Evolutionary conservation across 2,797 vertebrate species (phyloP).

Genomic region (Sphenodon punctatus): DNA sequence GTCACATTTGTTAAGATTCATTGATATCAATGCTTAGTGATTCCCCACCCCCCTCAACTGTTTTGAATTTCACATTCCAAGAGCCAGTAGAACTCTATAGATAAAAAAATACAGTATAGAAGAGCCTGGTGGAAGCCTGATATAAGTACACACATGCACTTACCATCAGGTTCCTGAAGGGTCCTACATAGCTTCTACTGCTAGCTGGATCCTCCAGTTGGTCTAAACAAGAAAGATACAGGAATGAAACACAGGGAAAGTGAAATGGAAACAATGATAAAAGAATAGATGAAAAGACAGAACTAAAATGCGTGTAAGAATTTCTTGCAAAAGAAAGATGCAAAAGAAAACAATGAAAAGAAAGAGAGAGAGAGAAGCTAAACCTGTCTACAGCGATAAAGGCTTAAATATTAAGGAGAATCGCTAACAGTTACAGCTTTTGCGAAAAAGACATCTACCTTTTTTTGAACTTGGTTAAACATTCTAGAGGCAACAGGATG

Average conservation of each 20-base stretch:
- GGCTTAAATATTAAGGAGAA: too few species aligned
- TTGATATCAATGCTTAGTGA: neutral
- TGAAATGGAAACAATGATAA: slow-evolving; percentile 72
- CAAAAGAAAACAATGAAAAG: slow-evolving; percentile 37
- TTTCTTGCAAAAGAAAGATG: slow-evolving; percentile 36
- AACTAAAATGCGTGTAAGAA: slow-evolving; percentile 8
- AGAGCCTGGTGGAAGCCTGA: slow-evolving; percentile 68
- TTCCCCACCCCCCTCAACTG: neutral
- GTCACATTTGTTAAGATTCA: too few species aligned
- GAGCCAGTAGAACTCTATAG: neutral
- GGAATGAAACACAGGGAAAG: slow-evolving; percentile 78
- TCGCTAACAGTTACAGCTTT: too few species aligned
- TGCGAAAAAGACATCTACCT: too few species aligned
- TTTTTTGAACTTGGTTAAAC: too few species aligned
- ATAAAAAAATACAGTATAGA: neutral
- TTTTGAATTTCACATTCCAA: neutral
- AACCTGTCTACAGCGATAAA: neutral
- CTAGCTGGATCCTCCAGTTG: slow-evolving; percentile 78
- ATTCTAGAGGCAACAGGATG: too few species aligned
- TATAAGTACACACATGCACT: slow-evolving; percentile 79
- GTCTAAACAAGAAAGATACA: slow-evolving; percentile 80
- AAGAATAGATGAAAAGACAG: slow-evolving; percentile 63
- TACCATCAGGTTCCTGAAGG: slow-evolving; percentile 78
- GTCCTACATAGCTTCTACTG: slow-evolving; percentile 77
- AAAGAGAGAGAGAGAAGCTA: slow-evolving; percentile 51